phyloP scores from a whole-genome alignment of 2,113 vertebrate genomes.

The Corvus cornix region DNA sequence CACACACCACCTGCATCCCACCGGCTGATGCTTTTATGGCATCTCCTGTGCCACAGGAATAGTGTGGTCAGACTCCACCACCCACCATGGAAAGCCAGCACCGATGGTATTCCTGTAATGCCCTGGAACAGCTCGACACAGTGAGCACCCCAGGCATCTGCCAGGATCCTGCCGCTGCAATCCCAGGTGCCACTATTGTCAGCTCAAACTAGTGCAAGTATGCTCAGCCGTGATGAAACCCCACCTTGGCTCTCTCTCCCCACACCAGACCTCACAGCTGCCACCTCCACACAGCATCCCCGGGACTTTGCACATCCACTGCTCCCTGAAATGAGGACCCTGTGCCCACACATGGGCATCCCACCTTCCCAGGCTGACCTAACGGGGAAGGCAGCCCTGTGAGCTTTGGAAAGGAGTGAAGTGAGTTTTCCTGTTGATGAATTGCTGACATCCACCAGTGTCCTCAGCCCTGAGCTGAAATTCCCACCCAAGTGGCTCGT shows the following conservation, averaged over 20 bases:
- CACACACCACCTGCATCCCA: background rate
- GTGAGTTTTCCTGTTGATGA: background rate
- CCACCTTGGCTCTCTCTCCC: background rate
- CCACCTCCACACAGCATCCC: background rate
- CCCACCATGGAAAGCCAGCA: background rate
- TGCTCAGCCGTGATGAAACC: accelerated
- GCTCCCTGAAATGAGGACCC: background rate
- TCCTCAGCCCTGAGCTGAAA: background rate
- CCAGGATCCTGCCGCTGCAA: background rate
- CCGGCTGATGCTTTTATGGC: background rate
- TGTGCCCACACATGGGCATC: accelerated
- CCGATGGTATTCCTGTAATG: accelerated
- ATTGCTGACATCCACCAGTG: background rate
- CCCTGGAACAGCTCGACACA: accelerated
- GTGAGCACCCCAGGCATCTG: background rate
- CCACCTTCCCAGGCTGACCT: too few relatives aligned
- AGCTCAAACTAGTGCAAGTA: background rate
- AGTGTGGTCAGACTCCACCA: background rate
- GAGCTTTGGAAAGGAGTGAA: background rate
- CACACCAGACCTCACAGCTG: background rate
- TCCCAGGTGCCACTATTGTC: accelerated
- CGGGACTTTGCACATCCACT: accelerated
- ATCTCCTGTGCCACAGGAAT: accelerated
- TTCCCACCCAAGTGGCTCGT: background rate
- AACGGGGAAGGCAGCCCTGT: background rate